Percentiles rank a stretch among this genome's conserved stretches.
These are phyloP conservation scores for Telenomus remus DNA, from an alignment of 1,140 invertebrate species.

Conservation along the genomic window DNA sequence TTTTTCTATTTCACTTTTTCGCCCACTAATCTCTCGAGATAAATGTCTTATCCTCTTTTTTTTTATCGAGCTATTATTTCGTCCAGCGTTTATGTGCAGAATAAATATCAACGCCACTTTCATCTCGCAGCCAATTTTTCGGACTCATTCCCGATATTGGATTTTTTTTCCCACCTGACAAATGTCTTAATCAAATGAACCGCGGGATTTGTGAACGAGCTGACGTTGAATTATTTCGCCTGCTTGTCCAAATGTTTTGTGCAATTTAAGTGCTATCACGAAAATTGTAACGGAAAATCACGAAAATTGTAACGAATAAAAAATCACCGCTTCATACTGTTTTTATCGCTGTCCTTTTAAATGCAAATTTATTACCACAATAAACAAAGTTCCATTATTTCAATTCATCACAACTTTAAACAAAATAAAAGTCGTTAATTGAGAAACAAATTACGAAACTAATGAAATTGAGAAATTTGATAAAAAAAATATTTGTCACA, in stretches of 20 bases:
- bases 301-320: no score
- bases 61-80: background rate
- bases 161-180: constrained; percentile 5
- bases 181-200: constrained; percentile 20
- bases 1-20: background rate
- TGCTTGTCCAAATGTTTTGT: constrained; percentile 8
- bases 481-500: no score
- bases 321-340: no score
- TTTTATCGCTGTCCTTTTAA: no score
- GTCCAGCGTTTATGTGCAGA: background rate
- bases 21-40: constrained; percentile 7
- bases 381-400: no score
- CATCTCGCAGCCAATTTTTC: constrained; percentile 13
- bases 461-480: no score
- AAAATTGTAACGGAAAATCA: no score
- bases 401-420: no score
- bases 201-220: constrained; percentile 4
- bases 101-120: constrained; percentile 1
- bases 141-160: constrained; percentile 17
- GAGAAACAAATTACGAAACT: no score
- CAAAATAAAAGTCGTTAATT: no score
- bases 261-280: constrained; percentile 5
- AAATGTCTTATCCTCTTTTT: constrained; percentile 31
- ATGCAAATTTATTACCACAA: no score
- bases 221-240: constrained; percentile 11